These are phyloP conservation scores for Leucosticte australis DNA, from an alignment of 2,113 vertebrate species.

Conservation along the genomic window DNA sequence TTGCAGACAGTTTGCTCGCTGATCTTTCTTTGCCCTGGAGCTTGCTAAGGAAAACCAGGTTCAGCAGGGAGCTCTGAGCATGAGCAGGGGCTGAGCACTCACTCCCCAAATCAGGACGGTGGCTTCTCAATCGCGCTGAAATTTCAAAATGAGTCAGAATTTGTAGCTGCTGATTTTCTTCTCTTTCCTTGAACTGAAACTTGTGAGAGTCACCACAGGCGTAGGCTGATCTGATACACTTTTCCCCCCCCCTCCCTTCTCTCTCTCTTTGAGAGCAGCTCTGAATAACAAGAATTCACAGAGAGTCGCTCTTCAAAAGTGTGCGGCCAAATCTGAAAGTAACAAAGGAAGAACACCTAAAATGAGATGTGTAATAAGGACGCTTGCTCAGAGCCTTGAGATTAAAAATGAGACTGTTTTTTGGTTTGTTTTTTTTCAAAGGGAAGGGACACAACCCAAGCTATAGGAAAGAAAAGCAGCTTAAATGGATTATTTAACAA, in stretches of 20 bases:
- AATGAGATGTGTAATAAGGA: constrained; percentile 42
- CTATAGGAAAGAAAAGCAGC: constrained; percentile 73
- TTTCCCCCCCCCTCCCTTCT: neutral
- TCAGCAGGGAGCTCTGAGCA: neutral
- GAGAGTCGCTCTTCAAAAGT: constrained; percentile 52
- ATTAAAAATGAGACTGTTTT: constrained; percentile 48
- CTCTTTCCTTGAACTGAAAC: constrained; percentile 59
- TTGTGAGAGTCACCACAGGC: constrained; percentile 50
- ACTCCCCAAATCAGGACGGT: neutral
- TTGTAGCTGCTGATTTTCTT: constrained; percentile 31
- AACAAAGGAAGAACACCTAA: constrained; percentile 62
- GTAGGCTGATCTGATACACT: constrained; percentile 29
- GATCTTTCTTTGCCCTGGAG: constrained; percentile 10
- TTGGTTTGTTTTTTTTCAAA: constrained; percentile 12
- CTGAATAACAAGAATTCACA: constrained; percentile 55
- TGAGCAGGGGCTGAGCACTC: neutral
- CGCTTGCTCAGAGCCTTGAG: neutral
- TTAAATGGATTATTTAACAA: constrained; percentile 82
- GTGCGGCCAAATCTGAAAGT: constrained; percentile 17
- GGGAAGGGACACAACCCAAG: constrained; percentile 47
- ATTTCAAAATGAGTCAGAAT: constrained; percentile 40
- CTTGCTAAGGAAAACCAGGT: neutral
- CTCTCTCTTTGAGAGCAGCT: constrained; percentile 1
- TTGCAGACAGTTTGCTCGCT: neutral
- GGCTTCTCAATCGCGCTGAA: neutral